Percentiles rank a stretch among this genome's conserved stretches.
Conservation (phyloP, 2,888 invertebrate genomes). For the Ferrisia virgata region DNA sequence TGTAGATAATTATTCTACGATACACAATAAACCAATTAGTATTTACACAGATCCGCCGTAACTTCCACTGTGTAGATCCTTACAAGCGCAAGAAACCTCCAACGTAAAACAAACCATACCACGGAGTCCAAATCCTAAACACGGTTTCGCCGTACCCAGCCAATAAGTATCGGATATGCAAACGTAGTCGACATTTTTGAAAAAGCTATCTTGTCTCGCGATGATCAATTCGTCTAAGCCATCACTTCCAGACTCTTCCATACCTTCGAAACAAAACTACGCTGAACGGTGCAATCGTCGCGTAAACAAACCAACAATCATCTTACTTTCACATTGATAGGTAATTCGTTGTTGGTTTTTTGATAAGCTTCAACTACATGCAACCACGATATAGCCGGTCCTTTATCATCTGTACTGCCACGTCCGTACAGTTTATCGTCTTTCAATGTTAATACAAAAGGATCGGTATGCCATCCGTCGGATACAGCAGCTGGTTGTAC, state of each 20-base stretch:
- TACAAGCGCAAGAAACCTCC: slow-evolving; percentile 81
- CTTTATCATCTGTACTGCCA: slow-evolving; percentile 92
- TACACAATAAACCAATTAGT: too few relatives aligned
- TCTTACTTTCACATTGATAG: slow-evolving; percentile 62
- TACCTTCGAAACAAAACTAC: slow-evolving; percentile 91
- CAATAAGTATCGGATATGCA: slow-evolving; percentile 99
- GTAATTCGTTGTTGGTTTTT: slow-evolving; percentile 63
- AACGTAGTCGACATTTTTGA: slow-evolving; percentile 83
- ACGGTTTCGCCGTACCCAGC: slow-evolving; percentile 95
- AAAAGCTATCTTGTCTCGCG: slow-evolving; percentile 70
- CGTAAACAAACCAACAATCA: background rate
- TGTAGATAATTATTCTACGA: background rate
- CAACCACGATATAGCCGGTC: slow-evolving; percentile 92
- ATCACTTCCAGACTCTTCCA: slow-evolving; percentile 97
- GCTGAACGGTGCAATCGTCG: slow-evolving; percentile 8
- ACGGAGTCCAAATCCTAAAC: slow-evolving; percentile 92
- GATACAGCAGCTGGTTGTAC: slow-evolving; percentile 91
- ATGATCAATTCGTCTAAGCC: slow-evolving; percentile 85
- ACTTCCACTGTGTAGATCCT: slow-evolving; percentile 94
- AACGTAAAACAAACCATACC: slow-evolving; percentile 89
- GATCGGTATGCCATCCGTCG: slow-evolving; percentile 95
- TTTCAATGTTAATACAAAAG: slow-evolving; percentile 83
- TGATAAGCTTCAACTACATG: slow-evolving; percentile 88
- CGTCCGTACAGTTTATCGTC: slow-evolving; percentile 88
- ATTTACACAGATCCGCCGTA: slow-evolving; percentile 89